phyloP scores from a whole-genome alignment of 2,113 vertebrate species.

The Sinocyclocheilus anophthalmus region DNA sequence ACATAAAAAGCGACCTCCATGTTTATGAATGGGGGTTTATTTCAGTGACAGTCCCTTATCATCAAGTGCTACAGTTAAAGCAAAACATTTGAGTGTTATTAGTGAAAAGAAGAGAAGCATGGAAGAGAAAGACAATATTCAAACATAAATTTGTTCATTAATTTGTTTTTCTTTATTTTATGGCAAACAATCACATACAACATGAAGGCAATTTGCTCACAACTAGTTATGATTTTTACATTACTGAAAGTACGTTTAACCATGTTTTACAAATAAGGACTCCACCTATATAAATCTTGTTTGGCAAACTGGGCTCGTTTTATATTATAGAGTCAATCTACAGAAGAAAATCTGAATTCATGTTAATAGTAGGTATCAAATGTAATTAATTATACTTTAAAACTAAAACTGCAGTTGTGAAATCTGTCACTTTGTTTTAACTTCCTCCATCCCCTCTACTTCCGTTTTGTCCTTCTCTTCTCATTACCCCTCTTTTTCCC shows the following conservation, averaged over 20 bases:
- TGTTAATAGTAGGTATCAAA: not conserved
- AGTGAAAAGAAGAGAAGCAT: not conserved
- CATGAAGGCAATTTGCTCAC: not conserved
- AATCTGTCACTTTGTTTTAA: not conserved
- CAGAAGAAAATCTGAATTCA: not conserved
- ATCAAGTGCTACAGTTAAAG: not conserved
- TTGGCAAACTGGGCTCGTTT: not conserved
- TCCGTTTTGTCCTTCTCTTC: not conserved
- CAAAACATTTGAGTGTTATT: not conserved
- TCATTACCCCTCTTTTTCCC: not conserved
- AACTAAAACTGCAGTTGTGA: not conserved
- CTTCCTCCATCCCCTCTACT: too few species aligned
- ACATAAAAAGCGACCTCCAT: not conserved
- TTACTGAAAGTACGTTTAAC: not conserved
- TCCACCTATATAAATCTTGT: not conserved
- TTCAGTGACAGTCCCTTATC: not conserved
- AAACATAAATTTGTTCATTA: not conserved
- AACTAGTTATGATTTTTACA: not conserved
- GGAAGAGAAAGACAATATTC: not conserved
- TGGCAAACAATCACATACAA: not conserved
- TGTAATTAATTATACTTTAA: not conserved
- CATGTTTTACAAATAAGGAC: not conserved
- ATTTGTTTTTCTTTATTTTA: constrained; percentile 3
- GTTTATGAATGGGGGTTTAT: not conserved
- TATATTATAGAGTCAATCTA: not conserved